Conservation (phyloP, 2,113 vertebrate genomes). For the Scytalopus superciliaris region DNA sequence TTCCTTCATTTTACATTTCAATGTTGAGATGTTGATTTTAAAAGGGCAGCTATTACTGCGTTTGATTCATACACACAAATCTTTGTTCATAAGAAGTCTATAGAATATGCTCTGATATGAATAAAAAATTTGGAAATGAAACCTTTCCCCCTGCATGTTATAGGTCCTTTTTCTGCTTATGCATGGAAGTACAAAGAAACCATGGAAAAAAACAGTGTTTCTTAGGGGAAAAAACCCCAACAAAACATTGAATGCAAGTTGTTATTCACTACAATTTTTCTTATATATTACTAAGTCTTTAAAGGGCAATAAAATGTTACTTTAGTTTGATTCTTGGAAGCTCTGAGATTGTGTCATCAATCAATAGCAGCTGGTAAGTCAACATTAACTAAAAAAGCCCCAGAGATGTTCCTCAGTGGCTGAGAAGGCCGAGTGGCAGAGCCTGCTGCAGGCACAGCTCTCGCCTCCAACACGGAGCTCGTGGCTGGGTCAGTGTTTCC, state of each 20-base stretch:
- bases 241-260: neutral
- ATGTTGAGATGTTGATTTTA: neutral
- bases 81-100: slow-evolving; percentile 13
- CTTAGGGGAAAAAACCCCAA: neutral
- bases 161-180: neutral
- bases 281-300: neutral
- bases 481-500: neutral
- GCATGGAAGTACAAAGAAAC: neutral
- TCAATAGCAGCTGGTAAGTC: neutral
- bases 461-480: rapidly evolving
- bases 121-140: slow-evolving; percentile 25
- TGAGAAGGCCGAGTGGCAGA: neutral
- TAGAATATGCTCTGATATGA: slow-evolving; percentile 45
- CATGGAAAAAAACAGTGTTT: neutral
- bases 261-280: neutral
- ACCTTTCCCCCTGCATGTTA: neutral
- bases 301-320: neutral
- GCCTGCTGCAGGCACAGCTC: neutral
- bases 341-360: neutral
- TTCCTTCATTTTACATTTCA: neutral
- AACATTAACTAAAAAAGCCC: neutral
- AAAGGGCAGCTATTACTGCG: neutral
- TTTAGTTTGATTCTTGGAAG: neutral
- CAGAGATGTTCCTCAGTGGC: neutral
- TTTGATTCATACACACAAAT: neutral